Evolutionary conservation across 2,888 invertebrate genomes (phyloP).

Genomic region (Tuberolachnus salignus): DNA sequence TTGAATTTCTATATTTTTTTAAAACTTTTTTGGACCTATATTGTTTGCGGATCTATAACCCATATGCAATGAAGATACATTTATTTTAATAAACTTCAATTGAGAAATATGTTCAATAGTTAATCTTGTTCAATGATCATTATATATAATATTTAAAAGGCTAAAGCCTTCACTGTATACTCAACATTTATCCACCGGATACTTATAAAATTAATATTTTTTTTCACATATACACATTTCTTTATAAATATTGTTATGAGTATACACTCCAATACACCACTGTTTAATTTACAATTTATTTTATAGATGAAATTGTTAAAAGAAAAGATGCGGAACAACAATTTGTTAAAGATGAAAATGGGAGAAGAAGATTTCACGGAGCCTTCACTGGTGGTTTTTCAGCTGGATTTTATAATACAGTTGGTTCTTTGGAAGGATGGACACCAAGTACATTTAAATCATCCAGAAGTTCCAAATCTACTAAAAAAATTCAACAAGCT

Average conservation of each 20-base stretch:
- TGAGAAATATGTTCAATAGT: no score
- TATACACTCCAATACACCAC: no score
- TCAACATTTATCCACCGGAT: no score
- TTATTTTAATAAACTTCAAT: no score
- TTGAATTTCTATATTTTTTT: no score
- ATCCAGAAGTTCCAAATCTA: slow-evolving; percentile 75
- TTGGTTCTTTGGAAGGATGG: slow-evolving; percentile 96
- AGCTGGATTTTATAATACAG: slow-evolving; percentile 96
- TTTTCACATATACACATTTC: neutral
- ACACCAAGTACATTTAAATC: slow-evolving; percentile 89
- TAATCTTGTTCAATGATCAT: no score
- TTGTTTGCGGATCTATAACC: no score
- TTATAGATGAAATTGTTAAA: slow-evolving; percentile 62
- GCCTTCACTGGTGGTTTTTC: slow-evolving; percentile 99
- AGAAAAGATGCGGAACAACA: slow-evolving; percentile 84
- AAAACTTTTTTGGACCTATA: no score
- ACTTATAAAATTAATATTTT: neutral
- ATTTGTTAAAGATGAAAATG: slow-evolving; percentile 86
- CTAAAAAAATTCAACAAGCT: slow-evolving; percentile 69
- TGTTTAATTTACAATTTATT: neutral
- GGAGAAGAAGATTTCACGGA: slow-evolving; percentile 92
- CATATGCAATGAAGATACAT: no score
- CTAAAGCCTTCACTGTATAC: no score
- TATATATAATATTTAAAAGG: no score
- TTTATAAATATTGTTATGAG: no score